Base-by-base conservation (phyloP, 2,113 vertebrate species). In the Brachypodius melanocephalos region DNA sequence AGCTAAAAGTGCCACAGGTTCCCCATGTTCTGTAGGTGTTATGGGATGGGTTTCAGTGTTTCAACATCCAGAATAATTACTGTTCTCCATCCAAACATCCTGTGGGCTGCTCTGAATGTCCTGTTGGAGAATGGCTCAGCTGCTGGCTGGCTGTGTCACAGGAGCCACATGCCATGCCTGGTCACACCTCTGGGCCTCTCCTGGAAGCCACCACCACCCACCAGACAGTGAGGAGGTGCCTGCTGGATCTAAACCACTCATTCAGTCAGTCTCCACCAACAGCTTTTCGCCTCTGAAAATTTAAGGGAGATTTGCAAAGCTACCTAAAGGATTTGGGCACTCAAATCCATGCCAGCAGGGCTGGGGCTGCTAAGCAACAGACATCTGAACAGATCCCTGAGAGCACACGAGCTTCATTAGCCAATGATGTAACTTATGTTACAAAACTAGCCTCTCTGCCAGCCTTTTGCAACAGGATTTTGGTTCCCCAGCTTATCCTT, bases 391-490 rank as follows among this genome's bases (percentile, higher is more conserved):
- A 55, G 17, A 71, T 43, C 86, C 86, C 43, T 2, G 57, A 52
- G 76, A 78, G 69, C 61, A 49, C 52, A 5, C 0, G 0, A 65
- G 67, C 54, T 72, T 76, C 49, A 7, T 65, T 46, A 72, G 71
- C 12, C 77, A 24, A 0, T 82, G 77, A 82, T 65, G 58, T 91
- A 65, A 85, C 42, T 67, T 49, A 24, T 7, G 43, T 85, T 89
- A 78, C 1, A 86, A 90, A 95, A 84, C 65, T 29, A 57, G 63
- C 79, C 63, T 48, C 57, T 6, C 66, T 57, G 43, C 68, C 17
- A 43, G 77, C 55, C 78, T 82, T 61, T 32, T 72, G 34, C 66
- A 92, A 76, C 69, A 91, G 58, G 74, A 82, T 67, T 92, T 65
- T 18, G 40, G 68, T 32, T 73, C 45, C 55, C 31, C 52, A 29